Evolutionary conservation across 2,888 invertebrate species (phyloP).

Genomic region (Masnerella sp.): DNA sequence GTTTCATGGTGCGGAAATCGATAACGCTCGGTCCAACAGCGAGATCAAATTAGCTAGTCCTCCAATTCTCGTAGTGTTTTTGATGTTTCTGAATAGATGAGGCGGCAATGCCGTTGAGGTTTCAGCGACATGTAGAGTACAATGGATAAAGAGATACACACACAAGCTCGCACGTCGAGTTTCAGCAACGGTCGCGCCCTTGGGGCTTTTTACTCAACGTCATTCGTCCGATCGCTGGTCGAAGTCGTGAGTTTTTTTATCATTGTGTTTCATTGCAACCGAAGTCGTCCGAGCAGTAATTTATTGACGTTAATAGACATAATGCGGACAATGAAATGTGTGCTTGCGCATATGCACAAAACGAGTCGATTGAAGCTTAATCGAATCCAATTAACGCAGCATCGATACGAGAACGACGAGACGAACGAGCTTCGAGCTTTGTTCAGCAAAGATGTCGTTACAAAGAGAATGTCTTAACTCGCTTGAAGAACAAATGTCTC

Average conservation of each 20-base stretch:
- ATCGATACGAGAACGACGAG: slow-evolving; percentile 5
- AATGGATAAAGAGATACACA: slow-evolving; percentile 48
- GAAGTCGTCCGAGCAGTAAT: slow-evolving; percentile 34
- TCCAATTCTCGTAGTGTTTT: slow-evolving; percentile 60
- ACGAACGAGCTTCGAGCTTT: slow-evolving; percentile 21
- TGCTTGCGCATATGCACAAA: slow-evolving; percentile 45
- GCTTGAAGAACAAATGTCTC: slow-evolving; percentile 9
- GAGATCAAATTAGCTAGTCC: slow-evolving; percentile 60
- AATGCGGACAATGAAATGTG: slow-evolving; percentile 39
- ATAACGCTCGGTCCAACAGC: slow-evolving; percentile 37
- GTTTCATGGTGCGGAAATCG: slow-evolving; percentile 35
- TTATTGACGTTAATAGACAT: slow-evolving; percentile 44
- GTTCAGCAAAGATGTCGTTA: slow-evolving; percentile 19
- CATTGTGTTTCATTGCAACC: slow-evolving; percentile 29
- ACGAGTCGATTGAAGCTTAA: slow-evolving; percentile 30
- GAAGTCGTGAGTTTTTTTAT: neutral
- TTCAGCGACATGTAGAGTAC: slow-evolving; percentile 41
- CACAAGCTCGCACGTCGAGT: slow-evolving; percentile 35
- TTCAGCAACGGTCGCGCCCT: slow-evolving; percentile 33
- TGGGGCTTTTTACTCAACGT: slow-evolving; percentile 25
- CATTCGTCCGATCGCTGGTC: slow-evolving; percentile 35
- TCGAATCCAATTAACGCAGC: slow-evolving; percentile 21
- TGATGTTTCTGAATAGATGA: slow-evolving; percentile 55
- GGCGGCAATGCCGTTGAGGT: slow-evolving; percentile 26
- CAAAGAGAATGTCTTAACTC: slow-evolving; percentile 39